These are phyloP conservation scores for Calyptomena viridis DNA, from an alignment of 2,113 vertebrate species.

Conservation along the genomic window DNA sequence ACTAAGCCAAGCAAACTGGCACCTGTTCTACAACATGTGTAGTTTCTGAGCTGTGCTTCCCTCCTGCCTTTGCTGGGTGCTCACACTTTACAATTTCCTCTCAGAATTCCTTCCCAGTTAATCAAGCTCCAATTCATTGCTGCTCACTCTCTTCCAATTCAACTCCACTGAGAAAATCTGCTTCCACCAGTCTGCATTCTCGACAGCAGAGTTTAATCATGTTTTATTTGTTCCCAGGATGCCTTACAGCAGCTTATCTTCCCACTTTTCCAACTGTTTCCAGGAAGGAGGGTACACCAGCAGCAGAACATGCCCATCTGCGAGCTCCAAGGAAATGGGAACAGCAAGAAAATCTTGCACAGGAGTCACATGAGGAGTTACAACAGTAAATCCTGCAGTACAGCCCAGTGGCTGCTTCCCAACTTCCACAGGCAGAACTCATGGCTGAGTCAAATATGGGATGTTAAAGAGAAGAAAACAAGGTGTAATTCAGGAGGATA, in stretches of 20 bases:
- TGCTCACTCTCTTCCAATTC: background rate
- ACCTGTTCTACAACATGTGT: fast-evolving
- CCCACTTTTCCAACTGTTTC: background rate
- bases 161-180: background rate
- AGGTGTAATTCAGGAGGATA: background rate
- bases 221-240: background rate
- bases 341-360: constrained; percentile 12
- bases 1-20: background rate
- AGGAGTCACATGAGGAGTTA: background rate
- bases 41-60: background rate
- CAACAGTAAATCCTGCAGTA: background rate
- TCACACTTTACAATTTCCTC: background rate
- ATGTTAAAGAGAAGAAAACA: background rate
- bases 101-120: background rate
- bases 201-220: background rate
- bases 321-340: background rate
- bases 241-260: background rate
- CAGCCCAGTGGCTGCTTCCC: background rate
- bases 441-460: background rate
- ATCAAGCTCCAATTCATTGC: background rate
- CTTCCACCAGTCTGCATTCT: background rate
- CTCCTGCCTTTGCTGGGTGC: background rate
- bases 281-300: background rate
- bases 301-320: constrained; percentile 24
- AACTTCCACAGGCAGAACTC: background rate